A percentile compares a stretch with the other conserved stretches of the same genome.
Conservation (phyloP, 2,113 vertebrate genomes). For the Cisticola juncidis region DNA sequence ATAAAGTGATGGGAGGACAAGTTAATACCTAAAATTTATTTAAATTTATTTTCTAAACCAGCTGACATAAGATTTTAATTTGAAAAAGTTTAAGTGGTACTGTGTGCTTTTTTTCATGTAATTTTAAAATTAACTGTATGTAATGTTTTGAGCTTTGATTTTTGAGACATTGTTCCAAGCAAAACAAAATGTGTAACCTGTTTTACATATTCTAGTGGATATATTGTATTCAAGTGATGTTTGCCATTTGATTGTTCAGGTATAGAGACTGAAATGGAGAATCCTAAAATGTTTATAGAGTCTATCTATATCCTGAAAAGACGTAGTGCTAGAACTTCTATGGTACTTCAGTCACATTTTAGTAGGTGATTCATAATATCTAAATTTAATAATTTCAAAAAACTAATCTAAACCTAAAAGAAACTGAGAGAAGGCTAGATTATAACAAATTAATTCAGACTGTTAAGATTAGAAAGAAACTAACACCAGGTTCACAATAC, state of each 20-base stretch:
- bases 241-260: neutral
- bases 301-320: neutral
- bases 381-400: neutral
- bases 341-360: neutral
- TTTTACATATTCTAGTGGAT: neutral
- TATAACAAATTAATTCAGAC: neutral
- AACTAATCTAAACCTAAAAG: neutral
- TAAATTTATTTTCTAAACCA: neutral
- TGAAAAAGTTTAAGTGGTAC: neutral
- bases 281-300: neutral
- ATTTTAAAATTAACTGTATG: neutral
- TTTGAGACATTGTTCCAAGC: neutral
- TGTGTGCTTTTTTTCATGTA: neutral
- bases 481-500: neutral
- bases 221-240: neutral
- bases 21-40: neutral
- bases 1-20: neutral
- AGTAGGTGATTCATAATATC: neutral
- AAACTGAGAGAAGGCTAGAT: neutral
- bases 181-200: neutral
- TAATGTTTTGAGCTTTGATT: neutral
- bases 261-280: neutral
- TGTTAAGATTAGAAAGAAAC: neutral
- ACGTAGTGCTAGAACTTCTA: neutral
- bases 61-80: neutral